A percentile compares a stretch with the other conserved stretches of the same genome.
phyloP scores from a whole-genome alignment of 2,113 vertebrate species.

The Thermophis baileyi region DNA sequence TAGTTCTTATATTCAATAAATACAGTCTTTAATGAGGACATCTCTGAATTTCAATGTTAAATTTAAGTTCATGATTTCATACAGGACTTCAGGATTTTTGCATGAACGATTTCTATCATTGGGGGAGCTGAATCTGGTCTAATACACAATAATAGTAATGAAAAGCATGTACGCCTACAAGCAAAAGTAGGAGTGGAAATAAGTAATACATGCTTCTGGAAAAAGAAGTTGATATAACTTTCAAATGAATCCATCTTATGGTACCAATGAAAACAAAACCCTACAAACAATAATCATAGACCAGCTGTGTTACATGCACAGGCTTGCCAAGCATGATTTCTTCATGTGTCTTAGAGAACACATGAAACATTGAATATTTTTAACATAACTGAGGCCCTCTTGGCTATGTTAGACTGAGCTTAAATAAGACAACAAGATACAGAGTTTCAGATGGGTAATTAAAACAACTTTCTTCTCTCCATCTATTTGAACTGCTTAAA shows the following conservation, averaged over 20 bases:
- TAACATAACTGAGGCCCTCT: not conserved
- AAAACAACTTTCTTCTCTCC: not conserved
- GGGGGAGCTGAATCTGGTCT: not conserved
- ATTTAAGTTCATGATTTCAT: not conserved
- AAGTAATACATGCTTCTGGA: not conserved
- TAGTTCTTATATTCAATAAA: not conserved
- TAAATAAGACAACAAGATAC: not conserved
- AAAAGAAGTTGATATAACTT: not conserved
- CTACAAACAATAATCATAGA: not conserved
- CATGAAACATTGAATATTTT: not conserved
- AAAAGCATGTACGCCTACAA: not conserved
- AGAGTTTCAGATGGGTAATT: not conserved
- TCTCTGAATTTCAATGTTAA: not conserved
- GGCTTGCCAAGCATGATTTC: not conserved
- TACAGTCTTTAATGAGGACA: not conserved
- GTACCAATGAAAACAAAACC: not conserved
- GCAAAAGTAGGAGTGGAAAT: not conserved
- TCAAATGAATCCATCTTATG: not conserved
- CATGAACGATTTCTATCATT: not conserved
- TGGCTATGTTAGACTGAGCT: not conserved
- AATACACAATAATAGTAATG: not conserved
- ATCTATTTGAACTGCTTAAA: not conserved
- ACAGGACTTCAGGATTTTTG: not conserved
- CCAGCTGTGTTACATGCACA: not conserved
- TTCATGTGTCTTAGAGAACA: not conserved